These are phyloP conservation scores for Micromussa lordhowensis DNA, from an alignment of 92 coral and sea anemone genomes.

Conservation along the genomic window DNA sequence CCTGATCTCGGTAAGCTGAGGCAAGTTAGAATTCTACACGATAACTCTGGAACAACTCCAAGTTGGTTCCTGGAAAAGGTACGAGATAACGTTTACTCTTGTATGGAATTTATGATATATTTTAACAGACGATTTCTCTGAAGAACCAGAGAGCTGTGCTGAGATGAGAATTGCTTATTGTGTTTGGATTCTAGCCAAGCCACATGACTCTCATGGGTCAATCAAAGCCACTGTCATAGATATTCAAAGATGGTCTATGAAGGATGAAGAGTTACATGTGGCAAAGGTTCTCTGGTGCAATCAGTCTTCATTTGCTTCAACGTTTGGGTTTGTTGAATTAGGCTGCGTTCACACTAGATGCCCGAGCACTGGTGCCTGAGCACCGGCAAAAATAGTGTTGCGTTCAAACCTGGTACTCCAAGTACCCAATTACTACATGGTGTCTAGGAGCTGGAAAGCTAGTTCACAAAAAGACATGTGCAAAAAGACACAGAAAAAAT, in stretches of 20 bases:
- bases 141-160: not conserved
- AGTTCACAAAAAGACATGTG: too few relatives aligned
- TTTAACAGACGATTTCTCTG: not conserved
- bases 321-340: not conserved
- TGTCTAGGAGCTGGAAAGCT: too few relatives aligned
- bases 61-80: conserved; percentile 97
- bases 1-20: conserved; percentile 95
- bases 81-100: not conserved
- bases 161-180: not conserved
- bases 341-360: too few relatives aligned
- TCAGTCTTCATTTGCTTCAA: not conserved
- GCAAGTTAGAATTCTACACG: conserved; percentile 90
- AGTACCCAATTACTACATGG: too few relatives aligned
- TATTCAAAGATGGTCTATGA: not conserved
- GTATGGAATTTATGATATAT: not conserved
- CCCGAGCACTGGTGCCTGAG: too few relatives aligned
- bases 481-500: too few relatives aligned
- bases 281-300: not conserved
- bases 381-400: too few relatives aligned
- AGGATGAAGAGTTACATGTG: not conserved
- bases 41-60: conserved; percentile 92
- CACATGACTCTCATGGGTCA: not conserved
- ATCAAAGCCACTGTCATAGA: not conserved
- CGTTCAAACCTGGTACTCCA: too few relatives aligned
- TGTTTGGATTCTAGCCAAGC: not conserved